Evolutionary conservation across 2,888 invertebrate genomes (phyloP).

Genomic region (Pemphredon lugubris): DNA sequence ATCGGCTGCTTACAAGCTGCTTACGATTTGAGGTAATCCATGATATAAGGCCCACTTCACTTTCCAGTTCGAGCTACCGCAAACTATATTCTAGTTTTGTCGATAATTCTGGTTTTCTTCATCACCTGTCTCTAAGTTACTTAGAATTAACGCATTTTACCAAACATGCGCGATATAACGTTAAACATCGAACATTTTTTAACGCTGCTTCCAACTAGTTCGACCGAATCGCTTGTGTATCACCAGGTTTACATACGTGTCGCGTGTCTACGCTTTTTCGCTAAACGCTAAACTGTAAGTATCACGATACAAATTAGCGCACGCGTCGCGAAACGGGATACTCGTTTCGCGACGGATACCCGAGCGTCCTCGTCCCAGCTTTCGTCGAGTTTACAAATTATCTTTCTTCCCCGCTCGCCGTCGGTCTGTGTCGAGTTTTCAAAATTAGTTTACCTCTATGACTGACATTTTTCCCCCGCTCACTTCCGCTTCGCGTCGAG

Average conservation of each 20-base stretch:
- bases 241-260: constrained; percentile 3
- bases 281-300: no score
- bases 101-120: constrained; percentile 1
- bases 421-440: no score
- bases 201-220: constrained; percentile 47
- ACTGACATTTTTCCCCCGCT: no score
- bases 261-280: constrained; percentile 1
- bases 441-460: no score
- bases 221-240: constrained; percentile 10
- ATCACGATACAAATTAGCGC: no score
- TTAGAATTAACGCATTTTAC: constrained; percentile 65
- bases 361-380: no score
- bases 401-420: no score
- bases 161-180: constrained; percentile 68
- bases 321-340: no score
- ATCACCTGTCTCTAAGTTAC: constrained; percentile 28
- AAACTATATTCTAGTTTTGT: constrained; percentile 7
- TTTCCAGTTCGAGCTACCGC: constrained; percentile 62
- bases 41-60: constrained; percentile 69
- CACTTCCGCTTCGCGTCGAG: no score
- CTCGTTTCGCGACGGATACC: no score
- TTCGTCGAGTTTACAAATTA: no score
- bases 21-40: constrained; percentile 67
- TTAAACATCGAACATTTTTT: constrained; percentile 71
- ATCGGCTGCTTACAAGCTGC: constrained; percentile 62